A percentile compares a stretch with the other conserved stretches of the same genome.
Evolutionary conservation across 2,797 vertebrate genomes (phyloP).

Genomic region (Amblyopsis hoosieri): DNA sequence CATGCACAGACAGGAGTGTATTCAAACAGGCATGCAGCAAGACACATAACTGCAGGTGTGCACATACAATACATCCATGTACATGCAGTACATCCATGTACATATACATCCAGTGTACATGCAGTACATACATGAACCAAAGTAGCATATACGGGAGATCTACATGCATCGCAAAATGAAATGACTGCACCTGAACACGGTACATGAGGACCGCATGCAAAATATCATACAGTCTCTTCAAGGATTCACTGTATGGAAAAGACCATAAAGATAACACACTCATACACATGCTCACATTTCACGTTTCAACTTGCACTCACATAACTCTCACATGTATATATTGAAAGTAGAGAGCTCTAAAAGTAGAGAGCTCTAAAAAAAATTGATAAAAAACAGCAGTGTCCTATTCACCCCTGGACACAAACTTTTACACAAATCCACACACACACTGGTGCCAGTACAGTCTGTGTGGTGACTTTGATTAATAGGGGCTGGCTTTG

Average conservation of each 20-base stretch:
- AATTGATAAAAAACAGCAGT: too few relatives aligned
- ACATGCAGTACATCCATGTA: slow-evolving; percentile 9
- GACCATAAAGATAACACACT: too few relatives aligned
- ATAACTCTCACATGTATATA: too few relatives aligned
- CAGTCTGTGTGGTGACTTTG: slow-evolving; percentile 71
- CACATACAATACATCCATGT: slow-evolving; percentile 27
- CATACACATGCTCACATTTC: too few relatives aligned
- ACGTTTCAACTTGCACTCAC: too few relatives aligned
- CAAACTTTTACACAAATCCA: slow-evolving; percentile 24
- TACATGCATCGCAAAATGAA: slow-evolving; percentile 13
- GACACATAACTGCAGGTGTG: slow-evolving; percentile 4
- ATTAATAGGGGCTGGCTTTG: slow-evolving; percentile 75
- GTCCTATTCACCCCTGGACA: not conserved
- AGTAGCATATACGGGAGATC: not conserved
- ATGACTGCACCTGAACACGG: too few relatives aligned
- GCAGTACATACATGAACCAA: slow-evolving; percentile 25
- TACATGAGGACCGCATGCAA: too few relatives aligned
- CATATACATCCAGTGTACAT: not conserved
- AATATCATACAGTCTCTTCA: too few relatives aligned
- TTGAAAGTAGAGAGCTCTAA: too few relatives aligned
- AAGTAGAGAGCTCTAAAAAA: too few relatives aligned
- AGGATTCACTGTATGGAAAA: too few relatives aligned
- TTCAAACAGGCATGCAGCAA: not conserved
- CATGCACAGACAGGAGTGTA: not conserved
- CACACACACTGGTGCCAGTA: slow-evolving; percentile 51